Conservation (phyloP, 1,140 invertebrate genomes). For the Drosophila virilis region DNA sequence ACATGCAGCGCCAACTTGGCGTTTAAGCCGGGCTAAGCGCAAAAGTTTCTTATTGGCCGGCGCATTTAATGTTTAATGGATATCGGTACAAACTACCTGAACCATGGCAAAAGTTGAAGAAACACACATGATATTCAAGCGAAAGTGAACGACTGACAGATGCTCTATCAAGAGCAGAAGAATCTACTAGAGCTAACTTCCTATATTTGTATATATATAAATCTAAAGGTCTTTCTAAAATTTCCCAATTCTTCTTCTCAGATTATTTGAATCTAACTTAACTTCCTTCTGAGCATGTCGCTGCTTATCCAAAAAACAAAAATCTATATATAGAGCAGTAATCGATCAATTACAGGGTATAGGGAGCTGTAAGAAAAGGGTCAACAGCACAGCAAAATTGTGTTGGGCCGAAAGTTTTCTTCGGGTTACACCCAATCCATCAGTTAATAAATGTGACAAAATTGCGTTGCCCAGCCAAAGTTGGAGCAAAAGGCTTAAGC, state of each 20-base stretch:
- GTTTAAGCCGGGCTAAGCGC: conserved; percentile 31
- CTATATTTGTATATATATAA: too few relatives aligned
- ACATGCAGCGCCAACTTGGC: conserved; percentile 11
- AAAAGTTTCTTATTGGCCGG: conserved; percentile 61
- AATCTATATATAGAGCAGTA: background rate
- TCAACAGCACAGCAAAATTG: conserved; percentile 2
- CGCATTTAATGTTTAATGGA: conserved; percentile 63
- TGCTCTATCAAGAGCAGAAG: conserved; percentile 1
- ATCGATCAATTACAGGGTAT: conserved; percentile 20
- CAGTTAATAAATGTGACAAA: conserved; percentile 78
- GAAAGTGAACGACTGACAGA: background rate
- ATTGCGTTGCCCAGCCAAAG: conserved; percentile 21
- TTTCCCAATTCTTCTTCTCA: too few relatives aligned
- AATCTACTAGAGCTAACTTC: background rate
- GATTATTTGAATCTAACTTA: background rate
- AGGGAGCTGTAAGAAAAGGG: background rate
- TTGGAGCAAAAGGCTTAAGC: conserved; percentile 26
- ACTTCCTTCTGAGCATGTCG: background rate
- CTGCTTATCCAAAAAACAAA: background rate
- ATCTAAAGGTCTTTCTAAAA: too few relatives aligned
- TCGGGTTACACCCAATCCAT: conserved; percentile 62
- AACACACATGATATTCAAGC: background rate
- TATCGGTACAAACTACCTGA: conserved; percentile 57
- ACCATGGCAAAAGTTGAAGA: conserved; percentile 19
- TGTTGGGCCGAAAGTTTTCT: conserved; percentile 31